Conservation (phyloP, 2,797 vertebrate genomes). For the Scyliorhinus canicula region DNA sequence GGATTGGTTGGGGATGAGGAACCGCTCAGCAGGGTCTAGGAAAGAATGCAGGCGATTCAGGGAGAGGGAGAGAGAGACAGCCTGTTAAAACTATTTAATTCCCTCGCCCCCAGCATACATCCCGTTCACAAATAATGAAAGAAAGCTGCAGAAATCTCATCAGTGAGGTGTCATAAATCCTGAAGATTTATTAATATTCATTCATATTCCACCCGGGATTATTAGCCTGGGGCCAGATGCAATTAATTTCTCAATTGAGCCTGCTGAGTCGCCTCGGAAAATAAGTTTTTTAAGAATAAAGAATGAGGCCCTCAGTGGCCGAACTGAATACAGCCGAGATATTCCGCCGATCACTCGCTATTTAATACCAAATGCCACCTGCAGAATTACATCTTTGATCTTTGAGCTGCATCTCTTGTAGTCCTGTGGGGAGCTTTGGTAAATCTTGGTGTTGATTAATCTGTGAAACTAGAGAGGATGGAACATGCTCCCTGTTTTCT, state of each 20-base stretch:
- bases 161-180: conserved; percentile 22
- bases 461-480: neutral
- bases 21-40: neutral
- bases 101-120: neutral
- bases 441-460: neutral
- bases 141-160: conserved; percentile 18
- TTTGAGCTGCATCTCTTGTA: neutral
- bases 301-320: neutral
- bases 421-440: neutral
- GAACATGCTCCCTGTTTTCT: neutral
- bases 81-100: neutral
- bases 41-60: neutral
- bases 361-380: neutral
- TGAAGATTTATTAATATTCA: conserved; percentile 36
- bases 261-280: conserved; percentile 12
- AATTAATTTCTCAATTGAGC: conserved; percentile 29
- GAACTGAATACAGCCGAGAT: neutral
- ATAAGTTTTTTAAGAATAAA: conserved; percentile 29
- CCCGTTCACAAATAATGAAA: conserved; percentile 5
- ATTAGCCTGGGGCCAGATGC: conserved; percentile 30
- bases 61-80: neutral
- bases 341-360: neutral
- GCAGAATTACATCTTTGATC: neutral
- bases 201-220: neutral
- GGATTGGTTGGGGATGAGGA: neutral